phyloP scores from a whole-genome alignment of 2,113 vertebrate genomes.

The Myrmophylax atrothorax region DNA sequence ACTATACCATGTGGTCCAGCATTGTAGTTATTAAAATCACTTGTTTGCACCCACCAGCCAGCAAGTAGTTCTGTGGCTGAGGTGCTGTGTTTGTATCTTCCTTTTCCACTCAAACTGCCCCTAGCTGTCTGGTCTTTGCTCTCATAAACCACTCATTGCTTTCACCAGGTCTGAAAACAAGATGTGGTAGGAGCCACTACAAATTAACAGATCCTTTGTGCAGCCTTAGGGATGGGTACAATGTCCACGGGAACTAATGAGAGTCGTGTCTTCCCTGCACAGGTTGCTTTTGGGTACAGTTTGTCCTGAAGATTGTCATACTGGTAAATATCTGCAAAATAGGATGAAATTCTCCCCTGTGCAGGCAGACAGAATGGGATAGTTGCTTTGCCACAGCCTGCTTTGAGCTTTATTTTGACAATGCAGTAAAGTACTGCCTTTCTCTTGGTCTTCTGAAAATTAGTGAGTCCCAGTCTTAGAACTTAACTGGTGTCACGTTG shows the following conservation, averaged over 20 bases:
- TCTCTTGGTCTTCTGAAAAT: constrained; percentile 8
- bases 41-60: constrained; percentile 2
- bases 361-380: neutral
- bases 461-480: constrained; percentile 10
- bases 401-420: neutral
- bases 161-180: neutral
- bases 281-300: neutral
- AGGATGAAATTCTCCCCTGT: neutral
- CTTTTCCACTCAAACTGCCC: neutral
- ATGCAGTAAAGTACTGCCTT: neutral
- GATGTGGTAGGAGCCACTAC: neutral
- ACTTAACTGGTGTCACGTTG: constrained; percentile 17
- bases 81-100: neutral
- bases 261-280: neutral
- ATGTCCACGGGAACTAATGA: neutral
- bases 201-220: neutral
- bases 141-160: neutral
- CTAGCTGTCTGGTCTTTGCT: neutral
- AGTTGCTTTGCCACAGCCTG: neutral
- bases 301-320: neutral
- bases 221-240: neutral
- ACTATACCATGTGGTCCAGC: neutral
- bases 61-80: neutral
- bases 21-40: constrained; percentile 19
- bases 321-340: neutral